phyloP scores from a whole-genome alignment of 1,140 invertebrate genomes.

The Caenorhabditis inopinata region DNA sequence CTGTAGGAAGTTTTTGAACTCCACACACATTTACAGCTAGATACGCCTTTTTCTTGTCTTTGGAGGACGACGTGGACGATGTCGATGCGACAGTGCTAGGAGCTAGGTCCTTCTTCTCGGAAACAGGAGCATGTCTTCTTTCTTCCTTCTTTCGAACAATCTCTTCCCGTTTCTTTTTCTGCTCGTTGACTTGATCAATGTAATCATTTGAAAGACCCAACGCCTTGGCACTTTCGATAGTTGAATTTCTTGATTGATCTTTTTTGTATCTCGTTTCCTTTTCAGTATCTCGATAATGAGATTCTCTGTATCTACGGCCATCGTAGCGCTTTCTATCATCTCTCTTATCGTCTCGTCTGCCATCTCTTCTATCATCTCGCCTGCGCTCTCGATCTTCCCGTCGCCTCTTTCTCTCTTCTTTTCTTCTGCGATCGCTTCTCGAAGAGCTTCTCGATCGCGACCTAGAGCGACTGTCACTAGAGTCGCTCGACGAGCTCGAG shows the following conservation, averaged over 20 bases:
- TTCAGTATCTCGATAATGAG: neutral
- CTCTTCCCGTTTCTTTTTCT: neutral
- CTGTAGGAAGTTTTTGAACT: constrained; percentile 3
- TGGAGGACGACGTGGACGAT: neutral
- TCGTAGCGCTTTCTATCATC: neutral
- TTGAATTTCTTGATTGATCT: neutral
- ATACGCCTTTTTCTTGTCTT: constrained; percentile 2
- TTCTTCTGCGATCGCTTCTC: neutral
- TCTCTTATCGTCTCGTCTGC: neutral
- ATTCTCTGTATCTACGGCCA: neutral
- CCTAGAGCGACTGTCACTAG: neutral
- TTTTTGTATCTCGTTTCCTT: neutral
- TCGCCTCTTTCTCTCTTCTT: neutral
- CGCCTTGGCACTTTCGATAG: neutral
- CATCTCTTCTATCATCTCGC: neutral
- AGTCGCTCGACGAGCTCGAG: neutral
- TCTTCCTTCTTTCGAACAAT: neutral
- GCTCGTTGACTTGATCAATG: neutral
- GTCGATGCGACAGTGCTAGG: neutral
- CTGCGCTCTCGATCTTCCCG: neutral
- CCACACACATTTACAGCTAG: neutral
- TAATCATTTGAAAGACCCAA: neutral
- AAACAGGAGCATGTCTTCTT: neutral
- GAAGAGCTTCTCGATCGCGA: constrained; percentile 10
- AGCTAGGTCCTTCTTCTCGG: neutral